A percentile compares a stretch with the other conserved stretches of the same genome.
These are phyloP conservation scores for Podarcis lilfordi DNA, from an alignment of 2,797 vertebrate species.

Conservation along the genomic window DNA sequence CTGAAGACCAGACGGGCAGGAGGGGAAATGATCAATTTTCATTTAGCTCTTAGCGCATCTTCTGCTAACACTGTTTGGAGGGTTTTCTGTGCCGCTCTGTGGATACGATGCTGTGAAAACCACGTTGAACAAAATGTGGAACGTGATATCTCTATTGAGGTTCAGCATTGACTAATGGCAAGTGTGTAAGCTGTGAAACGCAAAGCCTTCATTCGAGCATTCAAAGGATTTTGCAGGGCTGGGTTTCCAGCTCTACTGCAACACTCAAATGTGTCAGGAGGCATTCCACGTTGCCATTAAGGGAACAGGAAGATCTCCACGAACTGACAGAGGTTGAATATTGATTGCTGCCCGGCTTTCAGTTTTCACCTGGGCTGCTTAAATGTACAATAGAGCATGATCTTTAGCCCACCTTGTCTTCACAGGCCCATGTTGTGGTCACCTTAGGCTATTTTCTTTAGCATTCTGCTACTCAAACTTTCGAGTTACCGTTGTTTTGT, in stretches of 20 bases:
- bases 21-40: slow-evolving; percentile 56
- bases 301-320: slow-evolving; percentile 6
- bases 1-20: neutral
- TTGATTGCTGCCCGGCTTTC: neutral
- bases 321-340: neutral
- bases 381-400: neutral
- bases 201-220: slow-evolving; percentile 30
- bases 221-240: slow-evolving; percentile 46
- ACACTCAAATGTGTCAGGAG: slow-evolving; percentile 27
- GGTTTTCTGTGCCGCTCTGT: slow-evolving; percentile 42
- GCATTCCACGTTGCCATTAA: neutral
- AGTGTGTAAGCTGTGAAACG: slow-evolving; percentile 8
- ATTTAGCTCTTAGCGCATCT: slow-evolving; percentile 42
- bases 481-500: neutral
- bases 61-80: slow-evolving; percentile 32
- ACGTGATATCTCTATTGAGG: slow-evolving; percentile 36
- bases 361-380: neutral
- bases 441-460: neutral
- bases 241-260: slow-evolving; percentile 57
- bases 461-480: neutral
- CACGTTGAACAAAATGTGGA: slow-evolving; percentile 29
- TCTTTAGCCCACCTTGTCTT: neutral
- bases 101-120: slow-evolving; percentile 33
- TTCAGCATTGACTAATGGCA: slow-evolving; percentile 42
- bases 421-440: neutral